phyloP scores from a whole-genome alignment of 2,113 vertebrate genomes.

The Gyps fulvus region DNA sequence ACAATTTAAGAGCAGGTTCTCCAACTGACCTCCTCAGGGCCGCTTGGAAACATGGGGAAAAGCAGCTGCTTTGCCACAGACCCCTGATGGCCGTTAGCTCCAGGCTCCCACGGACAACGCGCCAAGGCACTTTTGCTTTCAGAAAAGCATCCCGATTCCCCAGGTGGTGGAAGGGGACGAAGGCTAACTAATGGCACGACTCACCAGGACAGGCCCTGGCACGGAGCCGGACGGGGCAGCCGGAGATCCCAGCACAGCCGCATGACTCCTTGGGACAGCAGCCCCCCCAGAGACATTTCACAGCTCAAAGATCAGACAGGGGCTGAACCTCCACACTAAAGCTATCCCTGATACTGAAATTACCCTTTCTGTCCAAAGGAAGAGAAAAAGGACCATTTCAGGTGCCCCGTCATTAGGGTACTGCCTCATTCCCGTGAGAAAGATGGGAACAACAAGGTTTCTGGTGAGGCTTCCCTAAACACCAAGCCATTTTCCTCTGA shows the following conservation, averaged over 20 bases:
- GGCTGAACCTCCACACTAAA: not conserved
- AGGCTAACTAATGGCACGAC: not conserved
- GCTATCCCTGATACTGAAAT: not conserved
- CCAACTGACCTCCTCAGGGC: not conserved
- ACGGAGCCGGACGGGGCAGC: not conserved
- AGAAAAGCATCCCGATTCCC: not conserved
- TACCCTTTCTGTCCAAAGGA: not conserved
- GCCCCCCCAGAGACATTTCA: not conserved
- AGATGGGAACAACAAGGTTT: not conserved
- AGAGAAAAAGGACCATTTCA: not conserved
- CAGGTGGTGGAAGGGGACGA: not conserved
- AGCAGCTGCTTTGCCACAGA: not conserved
- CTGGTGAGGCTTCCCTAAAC: not conserved
- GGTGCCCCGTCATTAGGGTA: not conserved
- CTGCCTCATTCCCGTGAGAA: not conserved
- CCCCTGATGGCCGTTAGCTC: not conserved
- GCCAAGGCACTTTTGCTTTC: rapidly evolving
- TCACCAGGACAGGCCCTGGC: not conserved
- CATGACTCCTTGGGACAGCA: not conserved
- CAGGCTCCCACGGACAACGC: not conserved
- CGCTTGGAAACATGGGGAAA: not conserved
- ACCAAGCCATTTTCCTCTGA: not conserved
- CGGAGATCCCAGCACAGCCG: rapidly evolving
- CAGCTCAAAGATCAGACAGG: not conserved
- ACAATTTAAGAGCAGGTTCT: not conserved